Conservation (phyloP, 1,140 invertebrate species). For the Apolygus lucorum region DNA sequence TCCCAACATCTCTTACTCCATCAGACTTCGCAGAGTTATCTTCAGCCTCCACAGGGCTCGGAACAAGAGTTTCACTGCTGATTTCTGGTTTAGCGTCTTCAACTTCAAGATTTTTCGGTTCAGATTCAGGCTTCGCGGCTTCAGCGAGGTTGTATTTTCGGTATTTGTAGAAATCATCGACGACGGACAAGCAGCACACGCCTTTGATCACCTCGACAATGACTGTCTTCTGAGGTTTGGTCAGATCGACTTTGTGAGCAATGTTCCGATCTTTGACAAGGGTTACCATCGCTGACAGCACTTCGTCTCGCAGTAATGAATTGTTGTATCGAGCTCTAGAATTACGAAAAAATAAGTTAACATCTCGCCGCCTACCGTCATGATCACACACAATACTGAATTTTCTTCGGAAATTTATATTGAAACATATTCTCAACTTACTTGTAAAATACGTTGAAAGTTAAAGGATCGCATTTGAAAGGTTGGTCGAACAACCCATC, state of each 20-base stretch:
- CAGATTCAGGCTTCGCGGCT: constrained; percentile 40
- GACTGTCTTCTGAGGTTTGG: constrained; percentile 59
- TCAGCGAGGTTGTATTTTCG: constrained; percentile 61
- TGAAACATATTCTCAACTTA: constrained; percentile 35
- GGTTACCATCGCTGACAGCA: constrained; percentile 61
- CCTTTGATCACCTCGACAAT: constrained; percentile 67
- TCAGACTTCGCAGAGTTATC: not conserved
- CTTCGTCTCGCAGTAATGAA: constrained; percentile 53
- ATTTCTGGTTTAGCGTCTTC: constrained; percentile 29
- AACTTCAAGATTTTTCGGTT: too few relatives aligned
- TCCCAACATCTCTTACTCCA: too few relatives aligned
- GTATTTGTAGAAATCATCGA: constrained; percentile 54
- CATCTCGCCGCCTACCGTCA: too few relatives aligned
- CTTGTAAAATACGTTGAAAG: constrained; percentile 71
- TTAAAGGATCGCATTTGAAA: constrained; percentile 59
- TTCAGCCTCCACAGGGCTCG: not conserved
- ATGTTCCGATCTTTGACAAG: constrained; percentile 55
- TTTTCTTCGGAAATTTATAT: not conserved
- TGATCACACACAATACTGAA: constrained; percentile 10
- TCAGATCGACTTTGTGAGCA: constrained; percentile 66
- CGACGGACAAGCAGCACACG: constrained; percentile 53
- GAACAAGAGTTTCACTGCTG: not conserved
- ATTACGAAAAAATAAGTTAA: constrained; percentile 10
- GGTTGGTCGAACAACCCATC: constrained; percentile 59
- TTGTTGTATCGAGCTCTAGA: constrained; percentile 64